phyloP scores from a whole-genome alignment of 1,140 invertebrate species.

The Pomacea maculata region DNA sequence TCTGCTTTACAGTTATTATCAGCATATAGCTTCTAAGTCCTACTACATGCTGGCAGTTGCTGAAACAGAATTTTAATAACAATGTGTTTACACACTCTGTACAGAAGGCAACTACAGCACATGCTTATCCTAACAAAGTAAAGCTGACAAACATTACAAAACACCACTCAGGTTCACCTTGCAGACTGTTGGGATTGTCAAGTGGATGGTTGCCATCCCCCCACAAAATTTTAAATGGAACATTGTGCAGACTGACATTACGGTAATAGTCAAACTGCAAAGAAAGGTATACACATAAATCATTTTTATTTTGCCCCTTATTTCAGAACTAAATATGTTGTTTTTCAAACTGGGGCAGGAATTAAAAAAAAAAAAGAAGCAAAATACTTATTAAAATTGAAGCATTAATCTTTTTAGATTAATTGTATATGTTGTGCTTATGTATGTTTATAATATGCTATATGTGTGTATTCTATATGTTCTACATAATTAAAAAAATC shows the following conservation, averaged over 20 bases:
- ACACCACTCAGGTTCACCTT: conserved; percentile 41
- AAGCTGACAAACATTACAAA: neutral
- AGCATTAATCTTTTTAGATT: no score
- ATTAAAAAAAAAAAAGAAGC: neutral
- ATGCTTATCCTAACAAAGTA: no score
- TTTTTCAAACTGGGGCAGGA: neutral
- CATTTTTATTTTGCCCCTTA: neutral
- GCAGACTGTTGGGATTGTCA: conserved; percentile 60
- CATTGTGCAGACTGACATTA: conserved; percentile 44
- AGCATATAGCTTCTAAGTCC: no score
- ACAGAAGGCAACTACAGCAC: no score
- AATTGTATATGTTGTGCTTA: no score
- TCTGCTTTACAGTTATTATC: no score
- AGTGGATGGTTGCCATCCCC: conserved; percentile 47
- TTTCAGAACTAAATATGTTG: conserved; percentile 3
- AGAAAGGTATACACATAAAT: conserved; percentile 7
- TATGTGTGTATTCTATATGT: no score
- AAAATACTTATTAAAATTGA: neutral
- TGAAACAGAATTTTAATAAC: no score
- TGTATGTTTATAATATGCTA: no score
- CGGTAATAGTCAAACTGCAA: conserved; percentile 57
- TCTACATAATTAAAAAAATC: no score
- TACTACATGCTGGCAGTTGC: no score
- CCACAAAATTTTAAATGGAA: conserved; percentile 58
- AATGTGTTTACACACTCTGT: no score